Conservation (phyloP, 2,797 vertebrate genomes). For the Ibycter americanus region DNA sequence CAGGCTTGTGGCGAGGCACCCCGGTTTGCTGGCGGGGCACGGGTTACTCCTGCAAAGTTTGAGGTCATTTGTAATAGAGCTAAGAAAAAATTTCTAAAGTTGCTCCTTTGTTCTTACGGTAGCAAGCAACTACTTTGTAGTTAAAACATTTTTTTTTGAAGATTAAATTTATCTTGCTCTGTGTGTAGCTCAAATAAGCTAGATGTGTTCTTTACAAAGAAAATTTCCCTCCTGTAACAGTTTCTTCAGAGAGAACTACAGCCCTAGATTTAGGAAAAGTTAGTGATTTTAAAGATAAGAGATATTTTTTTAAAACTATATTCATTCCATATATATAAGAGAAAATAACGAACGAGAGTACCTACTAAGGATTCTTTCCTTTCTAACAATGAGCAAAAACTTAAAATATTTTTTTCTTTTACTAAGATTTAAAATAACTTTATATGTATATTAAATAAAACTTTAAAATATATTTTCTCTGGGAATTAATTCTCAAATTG, state of each 20-base stretch:
- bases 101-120: background rate
- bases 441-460: background rate
- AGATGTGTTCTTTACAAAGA: background rate
- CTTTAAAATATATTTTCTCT: background rate
- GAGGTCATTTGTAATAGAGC: background rate
- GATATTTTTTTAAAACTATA: background rate
- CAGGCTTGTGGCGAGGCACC: background rate
- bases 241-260: background rate
- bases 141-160: background rate
- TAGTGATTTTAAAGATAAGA: background rate
- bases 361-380: background rate
- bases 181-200: background rate
- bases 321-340: background rate
- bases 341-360: background rate
- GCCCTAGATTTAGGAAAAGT: background rate
- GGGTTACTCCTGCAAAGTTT: background rate
- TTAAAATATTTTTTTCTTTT: background rate
- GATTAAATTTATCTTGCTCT: background rate
- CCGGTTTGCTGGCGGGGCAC: too few relatives aligned
- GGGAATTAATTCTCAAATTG: background rate
- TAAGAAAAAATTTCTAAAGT: background rate
- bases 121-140: background rate
- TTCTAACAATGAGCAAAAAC: background rate
- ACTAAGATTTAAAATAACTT: background rate
- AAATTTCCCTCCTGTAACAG: background rate